Conservation (phyloP, 1,140 invertebrate genomes). For the Aphaenogaster rudis region DNA sequence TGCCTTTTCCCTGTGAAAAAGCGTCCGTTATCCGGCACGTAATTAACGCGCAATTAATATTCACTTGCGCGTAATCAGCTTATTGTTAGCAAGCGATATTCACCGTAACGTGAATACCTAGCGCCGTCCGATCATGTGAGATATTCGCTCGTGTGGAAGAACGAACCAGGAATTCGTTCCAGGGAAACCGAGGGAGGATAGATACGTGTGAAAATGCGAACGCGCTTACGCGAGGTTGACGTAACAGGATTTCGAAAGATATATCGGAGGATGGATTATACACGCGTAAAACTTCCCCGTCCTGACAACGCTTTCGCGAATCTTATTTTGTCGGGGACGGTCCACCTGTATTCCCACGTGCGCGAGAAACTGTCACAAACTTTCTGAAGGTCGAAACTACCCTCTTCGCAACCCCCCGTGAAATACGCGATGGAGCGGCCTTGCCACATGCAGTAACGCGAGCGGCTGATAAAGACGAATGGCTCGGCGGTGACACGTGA, state of each 20-base stretch:
- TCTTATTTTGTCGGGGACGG: conserved; percentile 15
- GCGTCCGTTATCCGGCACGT: not conserved
- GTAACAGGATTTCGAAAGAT: conserved; percentile 44
- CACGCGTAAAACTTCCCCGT: not conserved
- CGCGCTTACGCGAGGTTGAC: not conserved
- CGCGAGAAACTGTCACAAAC: conserved; percentile 53
- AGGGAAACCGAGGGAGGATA: not conserved
- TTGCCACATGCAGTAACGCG: conserved; percentile 30
- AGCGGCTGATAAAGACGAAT: conserved; percentile 50
- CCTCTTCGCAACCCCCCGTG: not conserved
- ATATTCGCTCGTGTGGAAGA: not conserved
- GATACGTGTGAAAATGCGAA: not conserved
- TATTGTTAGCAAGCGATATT: conserved; percentile 36
- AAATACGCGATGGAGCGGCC: conserved; percentile 14
- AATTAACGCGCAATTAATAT: conserved; percentile 45
- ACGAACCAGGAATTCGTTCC: not conserved
- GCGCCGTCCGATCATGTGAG: conserved; percentile 4
- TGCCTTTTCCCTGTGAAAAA: not conserved
- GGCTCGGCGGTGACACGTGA: conserved; percentile 30
- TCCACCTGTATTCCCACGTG: conserved; percentile 29
- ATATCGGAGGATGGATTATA: conserved; percentile 4
- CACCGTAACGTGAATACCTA: conserved; percentile 5
- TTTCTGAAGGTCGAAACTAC: conserved; percentile 33
- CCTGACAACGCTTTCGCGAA: conserved; percentile 13
- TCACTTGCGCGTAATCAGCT: conserved; percentile 23